These are phyloP conservation scores for Microcaecilia unicolor DNA, from an alignment of 2,797 vertebrate species.

Conservation along the genomic window DNA sequence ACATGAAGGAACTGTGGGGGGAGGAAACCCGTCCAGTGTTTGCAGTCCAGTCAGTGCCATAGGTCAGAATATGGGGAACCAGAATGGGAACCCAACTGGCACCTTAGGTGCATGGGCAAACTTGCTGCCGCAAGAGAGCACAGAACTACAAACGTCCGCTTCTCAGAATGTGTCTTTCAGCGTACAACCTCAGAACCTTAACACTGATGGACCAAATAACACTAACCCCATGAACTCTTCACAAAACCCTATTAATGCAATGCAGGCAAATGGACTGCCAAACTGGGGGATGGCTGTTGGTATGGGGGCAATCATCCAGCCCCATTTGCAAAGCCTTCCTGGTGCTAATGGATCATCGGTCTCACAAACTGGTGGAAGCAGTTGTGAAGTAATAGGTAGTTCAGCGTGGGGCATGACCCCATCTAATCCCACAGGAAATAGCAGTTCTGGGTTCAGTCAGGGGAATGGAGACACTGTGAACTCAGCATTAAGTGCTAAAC, in stretches of 20 bases:
- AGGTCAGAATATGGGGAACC: slow-evolving; percentile 62
- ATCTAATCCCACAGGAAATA: slow-evolving; percentile 53
- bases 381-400: slow-evolving; percentile 53
- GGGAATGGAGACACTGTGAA: slow-evolving; percentile 72
- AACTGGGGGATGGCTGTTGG: slow-evolving; percentile 79
- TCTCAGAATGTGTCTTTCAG: slow-evolving; percentile 80
- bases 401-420: slow-evolving; percentile 70
- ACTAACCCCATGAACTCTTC: slow-evolving; percentile 76
- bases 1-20: slow-evolving; percentile 68
- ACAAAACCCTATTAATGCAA: slow-evolving; percentile 66
- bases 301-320: slow-evolving; percentile 69
- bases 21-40: slow-evolving; percentile 67
- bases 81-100: slow-evolving; percentile 65
- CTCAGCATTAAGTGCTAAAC: slow-evolving; percentile 66
- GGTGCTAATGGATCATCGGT: slow-evolving; percentile 66
- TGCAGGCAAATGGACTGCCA: slow-evolving; percentile 74
- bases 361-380: slow-evolving; percentile 61
- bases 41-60: slow-evolving; percentile 72
- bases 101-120: slow-evolving; percentile 70
- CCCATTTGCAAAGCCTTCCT: slow-evolving; percentile 73
- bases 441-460: slow-evolving; percentile 65
- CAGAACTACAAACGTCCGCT: slow-evolving; percentile 70
- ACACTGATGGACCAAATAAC: slow-evolving; percentile 81
- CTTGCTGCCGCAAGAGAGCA: slow-evolving; percentile 68
- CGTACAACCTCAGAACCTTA: slow-evolving; percentile 81